Conservation (phyloP, 2,113 vertebrate genomes). For the Leiothrix lutea region DNA sequence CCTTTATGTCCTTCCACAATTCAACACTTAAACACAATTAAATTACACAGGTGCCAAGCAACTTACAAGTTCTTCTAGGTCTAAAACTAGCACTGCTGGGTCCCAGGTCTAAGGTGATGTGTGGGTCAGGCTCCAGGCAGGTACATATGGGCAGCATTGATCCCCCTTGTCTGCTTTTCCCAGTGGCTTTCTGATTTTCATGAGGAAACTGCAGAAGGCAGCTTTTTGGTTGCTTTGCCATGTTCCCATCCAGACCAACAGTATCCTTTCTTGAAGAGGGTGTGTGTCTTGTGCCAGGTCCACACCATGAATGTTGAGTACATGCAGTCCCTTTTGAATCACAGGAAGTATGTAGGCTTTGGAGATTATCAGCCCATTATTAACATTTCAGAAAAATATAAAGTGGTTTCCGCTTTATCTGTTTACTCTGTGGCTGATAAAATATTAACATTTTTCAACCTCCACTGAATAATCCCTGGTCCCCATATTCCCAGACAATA, state of each 20-base stretch:
- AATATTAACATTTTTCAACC: conserved; percentile 62
- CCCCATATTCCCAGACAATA: conserved; percentile 59
- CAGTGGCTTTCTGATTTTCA: background rate
- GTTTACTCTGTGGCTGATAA: conserved; percentile 74
- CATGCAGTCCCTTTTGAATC: conserved; percentile 60
- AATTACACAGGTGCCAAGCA: background rate
- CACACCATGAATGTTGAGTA: background rate
- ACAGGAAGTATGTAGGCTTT: conserved; percentile 70
- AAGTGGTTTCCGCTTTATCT: conserved; percentile 73
- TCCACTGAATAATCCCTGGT: conserved; percentile 53
- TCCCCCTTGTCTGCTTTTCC: background rate
- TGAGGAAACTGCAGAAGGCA: background rate
- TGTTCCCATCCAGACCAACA: background rate
- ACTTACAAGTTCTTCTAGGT: background rate
- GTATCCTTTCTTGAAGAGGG: conserved; percentile 11
- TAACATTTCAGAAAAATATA: conserved; percentile 67
- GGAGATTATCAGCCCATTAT: conserved; percentile 75
- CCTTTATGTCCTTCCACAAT: background rate
- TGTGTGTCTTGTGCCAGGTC: background rate
- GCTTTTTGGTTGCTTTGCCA: background rate
- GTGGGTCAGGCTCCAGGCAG: background rate
- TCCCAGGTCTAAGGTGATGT: background rate
- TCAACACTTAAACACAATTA: background rate
- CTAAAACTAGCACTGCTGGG: background rate
- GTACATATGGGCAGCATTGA: background rate